Percentiles rank a stretch among this genome's conserved stretches.
phyloP scores from a whole-genome alignment of 2,888 invertebrate species.

The Panzeria rudis region DNA sequence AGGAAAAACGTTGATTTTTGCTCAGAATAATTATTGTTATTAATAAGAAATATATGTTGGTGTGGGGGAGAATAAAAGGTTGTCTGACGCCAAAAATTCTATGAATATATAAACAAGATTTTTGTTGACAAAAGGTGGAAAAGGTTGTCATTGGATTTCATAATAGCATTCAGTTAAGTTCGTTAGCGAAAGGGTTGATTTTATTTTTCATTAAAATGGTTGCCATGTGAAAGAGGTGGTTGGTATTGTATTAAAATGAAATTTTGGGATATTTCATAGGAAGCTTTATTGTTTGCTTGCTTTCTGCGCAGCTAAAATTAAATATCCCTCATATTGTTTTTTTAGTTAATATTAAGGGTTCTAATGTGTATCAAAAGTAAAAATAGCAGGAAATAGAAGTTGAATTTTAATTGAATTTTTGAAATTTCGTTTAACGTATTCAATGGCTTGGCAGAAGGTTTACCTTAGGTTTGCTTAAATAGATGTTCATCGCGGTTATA shows the following conservation, averaged over 20 bases:
- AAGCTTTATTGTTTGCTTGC: not conserved
- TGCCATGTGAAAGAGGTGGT: not conserved
- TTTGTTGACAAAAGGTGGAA: not conserved
- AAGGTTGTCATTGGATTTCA: not conserved
- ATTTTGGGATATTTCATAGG: conserved; percentile 4
- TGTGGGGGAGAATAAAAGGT: not conserved
- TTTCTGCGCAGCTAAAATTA: not conserved
- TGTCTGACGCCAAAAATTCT: not conserved
- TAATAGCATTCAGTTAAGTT: not conserved
- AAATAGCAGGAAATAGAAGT: conserved; percentile 29
- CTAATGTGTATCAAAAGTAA: not conserved
- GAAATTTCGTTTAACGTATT: not conserved
- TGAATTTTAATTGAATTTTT: conserved; percentile 54
- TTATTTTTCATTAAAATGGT: not conserved
- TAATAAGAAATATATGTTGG: not conserved
- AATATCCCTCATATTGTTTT: not conserved
- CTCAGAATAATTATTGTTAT: not conserved
- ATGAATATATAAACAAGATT: conserved; percentile 20
- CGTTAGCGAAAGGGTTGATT: conserved; percentile 7
- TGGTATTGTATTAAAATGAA: not conserved
- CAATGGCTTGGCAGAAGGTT: not conserved
- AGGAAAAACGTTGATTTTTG: not conserved
- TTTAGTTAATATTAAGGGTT: not conserved
- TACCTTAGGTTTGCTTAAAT: not conserved
- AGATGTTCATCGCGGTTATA: not conserved